phyloP scores from a whole-genome alignment of 2,888 invertebrate species.

The Kuschelorhynchus macadamiae region DNA sequence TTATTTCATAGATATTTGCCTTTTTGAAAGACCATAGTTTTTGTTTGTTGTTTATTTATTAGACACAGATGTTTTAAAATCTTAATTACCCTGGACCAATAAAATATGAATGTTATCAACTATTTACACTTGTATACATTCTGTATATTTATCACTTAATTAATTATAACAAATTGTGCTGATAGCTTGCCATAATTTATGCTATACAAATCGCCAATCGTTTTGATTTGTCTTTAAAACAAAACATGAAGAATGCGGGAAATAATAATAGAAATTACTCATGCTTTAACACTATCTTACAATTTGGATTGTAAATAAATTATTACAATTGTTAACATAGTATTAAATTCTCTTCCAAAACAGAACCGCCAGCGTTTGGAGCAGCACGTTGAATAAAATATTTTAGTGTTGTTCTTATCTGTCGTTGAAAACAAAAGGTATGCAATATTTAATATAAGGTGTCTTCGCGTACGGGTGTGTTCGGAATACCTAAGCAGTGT shows the following conservation, averaged over 20 bases:
- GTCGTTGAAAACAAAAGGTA: conserved; percentile 24
- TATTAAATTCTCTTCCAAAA: background rate
- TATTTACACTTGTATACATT: too few relatives aligned
- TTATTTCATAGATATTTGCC: too few relatives aligned
- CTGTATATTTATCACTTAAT: background rate
- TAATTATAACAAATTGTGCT: conserved; percentile 5
- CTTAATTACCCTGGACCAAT: too few relatives aligned
- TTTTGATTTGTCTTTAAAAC: conserved; percentile 1
- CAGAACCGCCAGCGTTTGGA: background rate
- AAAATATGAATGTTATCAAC: too few relatives aligned
- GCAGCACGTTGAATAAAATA: conserved; percentile 14
- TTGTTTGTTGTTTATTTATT: too few relatives aligned
- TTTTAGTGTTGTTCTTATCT: conserved; percentile 14
- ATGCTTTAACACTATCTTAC: background rate
- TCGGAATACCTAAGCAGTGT: conserved; percentile 6
- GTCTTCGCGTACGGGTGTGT: conserved; percentile 5
- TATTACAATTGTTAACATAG: background rate
- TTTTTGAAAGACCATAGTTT: too few relatives aligned
- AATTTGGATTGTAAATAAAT: conserved; percentile 1
- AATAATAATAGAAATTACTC: conserved; percentile 21
- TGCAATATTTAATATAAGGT: conserved; percentile 24
- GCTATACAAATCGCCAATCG: conserved; percentile 5
- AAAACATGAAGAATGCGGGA: conserved; percentile 1
- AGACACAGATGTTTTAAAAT: too few relatives aligned
- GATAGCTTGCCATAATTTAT: conserved; percentile 14